phyloP scores from a whole-genome alignment of 30 jellyfish, hydroid and myxozoan species.

The Aurelia sp. region DNA sequence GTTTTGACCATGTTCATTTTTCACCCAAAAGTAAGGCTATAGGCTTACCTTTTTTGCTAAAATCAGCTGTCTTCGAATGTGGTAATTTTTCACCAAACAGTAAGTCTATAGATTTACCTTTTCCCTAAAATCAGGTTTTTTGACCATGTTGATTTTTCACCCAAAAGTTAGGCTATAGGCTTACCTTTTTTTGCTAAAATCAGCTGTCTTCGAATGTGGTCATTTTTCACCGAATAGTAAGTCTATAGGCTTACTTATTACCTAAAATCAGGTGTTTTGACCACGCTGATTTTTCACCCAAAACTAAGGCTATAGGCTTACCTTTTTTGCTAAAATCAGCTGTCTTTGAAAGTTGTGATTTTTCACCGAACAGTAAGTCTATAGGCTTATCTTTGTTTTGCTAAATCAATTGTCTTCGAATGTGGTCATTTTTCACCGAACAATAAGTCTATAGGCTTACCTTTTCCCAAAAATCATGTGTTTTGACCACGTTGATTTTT shows the following conservation, averaged over 20 bases:
- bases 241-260: background rate
- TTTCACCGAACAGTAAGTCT: background rate
- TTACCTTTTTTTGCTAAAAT: background rate
- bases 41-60: background rate
- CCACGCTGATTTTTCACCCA: background rate
- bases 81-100: background rate
- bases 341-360: background rate
- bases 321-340: background rate
- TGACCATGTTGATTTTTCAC: background rate
- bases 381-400: background rate
- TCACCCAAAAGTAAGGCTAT: background rate
- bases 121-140: background rate
- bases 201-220: background rate
- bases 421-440: background rate
- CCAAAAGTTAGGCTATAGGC: slow-evolving; percentile 1
- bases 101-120: background rate
- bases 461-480: background rate
- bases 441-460: background rate
- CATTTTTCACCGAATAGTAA: background rate
- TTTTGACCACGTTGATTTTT: no score
- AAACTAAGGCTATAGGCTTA: background rate
- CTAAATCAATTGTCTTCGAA: background rate
- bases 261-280: background rate
- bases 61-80: background rate
- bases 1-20: background rate